Percentiles rank a stretch among this genome's conserved stretches.
Conservation (phyloP, 2,888 invertebrate species). For the Sympetrum striolatum region DNA sequence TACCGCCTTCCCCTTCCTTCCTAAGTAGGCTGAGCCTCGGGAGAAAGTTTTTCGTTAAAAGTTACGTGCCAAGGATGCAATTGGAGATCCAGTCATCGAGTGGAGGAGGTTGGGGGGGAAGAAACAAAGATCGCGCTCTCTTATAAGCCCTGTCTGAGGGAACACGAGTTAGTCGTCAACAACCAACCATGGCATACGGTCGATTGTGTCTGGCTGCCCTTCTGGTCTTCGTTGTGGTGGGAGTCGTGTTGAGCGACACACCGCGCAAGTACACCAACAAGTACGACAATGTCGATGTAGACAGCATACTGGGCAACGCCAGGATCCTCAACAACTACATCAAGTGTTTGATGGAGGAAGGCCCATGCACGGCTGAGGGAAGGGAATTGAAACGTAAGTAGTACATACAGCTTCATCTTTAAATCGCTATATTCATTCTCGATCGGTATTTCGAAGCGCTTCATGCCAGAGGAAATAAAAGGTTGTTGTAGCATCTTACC, state of each 20-base stretch:
- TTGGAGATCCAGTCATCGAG: neutral
- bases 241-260: conserved; percentile 51
- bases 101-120: neutral
- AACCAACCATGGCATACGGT: neutral
- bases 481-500: neutral
- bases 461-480: neutral
- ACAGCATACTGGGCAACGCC: conserved; percentile 65
- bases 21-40: neutral
- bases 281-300: conserved; percentile 67
- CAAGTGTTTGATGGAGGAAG: conserved; percentile 68
- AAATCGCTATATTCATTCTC: neutral
- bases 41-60: neutral
- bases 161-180: neutral
- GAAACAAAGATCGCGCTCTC: neutral
- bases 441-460: neutral
- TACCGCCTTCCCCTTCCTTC: neutral
- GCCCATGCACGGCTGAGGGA: conserved; percentile 67
- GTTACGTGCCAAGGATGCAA: conserved; percentile 24
- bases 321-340: conserved; percentile 68
- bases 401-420: neutral
- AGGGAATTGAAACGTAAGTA: conserved; percentile 68
- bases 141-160: neutral
- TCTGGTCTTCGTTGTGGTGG: conserved; percentile 52
- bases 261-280: conserved; percentile 59
- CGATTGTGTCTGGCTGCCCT: neutral